Conservation (phyloP, 2,888 invertebrate genomes). For the Tuberolachnus salignus region DNA sequence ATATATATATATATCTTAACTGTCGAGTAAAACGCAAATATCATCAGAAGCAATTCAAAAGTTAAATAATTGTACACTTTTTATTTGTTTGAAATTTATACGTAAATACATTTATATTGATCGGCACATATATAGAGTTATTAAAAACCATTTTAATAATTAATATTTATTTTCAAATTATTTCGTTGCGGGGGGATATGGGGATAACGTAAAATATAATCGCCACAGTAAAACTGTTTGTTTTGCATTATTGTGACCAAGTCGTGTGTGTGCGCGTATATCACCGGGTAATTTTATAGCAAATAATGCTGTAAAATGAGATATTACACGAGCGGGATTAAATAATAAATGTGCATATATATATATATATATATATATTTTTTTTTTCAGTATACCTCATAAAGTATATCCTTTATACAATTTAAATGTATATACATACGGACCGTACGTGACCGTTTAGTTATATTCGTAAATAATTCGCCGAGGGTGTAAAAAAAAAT, state of each 20-base stretch:
- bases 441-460: constrained; percentile 14
- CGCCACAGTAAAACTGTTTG: neutral
- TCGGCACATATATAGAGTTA: neutral
- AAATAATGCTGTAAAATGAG: constrained; percentile 34
- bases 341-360: no score
- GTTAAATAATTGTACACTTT: neutral
- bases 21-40: no score
- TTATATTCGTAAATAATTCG: neutral
- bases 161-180: neutral
- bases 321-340: constrained; percentile 29
- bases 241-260: constrained; percentile 5
- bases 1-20: neutral
- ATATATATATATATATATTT: no score
- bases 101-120: neutral
- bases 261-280: neutral
- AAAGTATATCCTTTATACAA: neutral
- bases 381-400: constrained; percentile 1
- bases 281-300: constrained; percentile 4
- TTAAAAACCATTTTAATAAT: neutral
- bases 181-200: neutral
- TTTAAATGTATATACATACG: constrained; percentile 5
- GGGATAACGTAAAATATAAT: neutral
- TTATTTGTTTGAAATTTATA: neutral
- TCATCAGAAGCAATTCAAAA: no score
- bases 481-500: constrained; percentile 5